Evolutionary conservation across 2,113 vertebrate species (phyloP).

Genomic region (Strix aluco): DNA sequence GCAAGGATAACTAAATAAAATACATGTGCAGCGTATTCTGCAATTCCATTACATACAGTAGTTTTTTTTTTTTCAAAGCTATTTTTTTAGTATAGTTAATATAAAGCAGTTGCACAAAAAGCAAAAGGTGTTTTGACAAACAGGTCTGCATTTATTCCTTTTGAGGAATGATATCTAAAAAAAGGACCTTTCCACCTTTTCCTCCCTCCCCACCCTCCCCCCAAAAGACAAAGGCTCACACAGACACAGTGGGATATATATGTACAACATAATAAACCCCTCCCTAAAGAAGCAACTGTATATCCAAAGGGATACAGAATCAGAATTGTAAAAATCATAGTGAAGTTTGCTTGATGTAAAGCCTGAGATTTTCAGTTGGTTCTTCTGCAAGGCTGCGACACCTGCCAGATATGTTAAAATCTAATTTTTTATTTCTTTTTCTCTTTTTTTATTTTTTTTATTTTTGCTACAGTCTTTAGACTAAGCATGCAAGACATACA

Average conservation of each 20-base stretch:
- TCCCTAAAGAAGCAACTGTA: constrained; percentile 78
- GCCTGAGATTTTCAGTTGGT: constrained; percentile 95
- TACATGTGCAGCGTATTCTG: constrained; percentile 92
- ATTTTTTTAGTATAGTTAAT: constrained; percentile 88
- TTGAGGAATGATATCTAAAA: constrained; percentile 80
- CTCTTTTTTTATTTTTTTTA: constrained; percentile 67
- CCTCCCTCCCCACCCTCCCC: constrained; percentile 72
- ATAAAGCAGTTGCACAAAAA: constrained; percentile 95
- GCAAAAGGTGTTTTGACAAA: constrained; percentile 90
- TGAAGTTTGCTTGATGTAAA: constrained; percentile 83
- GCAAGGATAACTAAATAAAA: constrained; percentile 91
- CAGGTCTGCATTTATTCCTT: constrained; percentile 84
- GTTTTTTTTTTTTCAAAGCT: constrained; percentile 81
- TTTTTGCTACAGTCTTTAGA: constrained; percentile 92
- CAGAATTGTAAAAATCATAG: constrained; percentile 78
- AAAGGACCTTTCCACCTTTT: constrained; percentile 70
- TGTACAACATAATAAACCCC: constrained; percentile 92
- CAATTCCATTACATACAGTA: constrained; percentile 96
- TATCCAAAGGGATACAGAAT: constrained; percentile 81
- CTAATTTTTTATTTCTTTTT: constrained; percentile 80
- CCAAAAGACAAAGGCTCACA: constrained; percentile 83
- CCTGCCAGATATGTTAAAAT: constrained; percentile 84
- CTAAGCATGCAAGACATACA: constrained; percentile 97
- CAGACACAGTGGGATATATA: constrained; percentile 86
- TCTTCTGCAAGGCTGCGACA: constrained; percentile 83